Base-by-base conservation (phyloP, 2,888 invertebrate species). In the Limnephilus lunatus region DNA sequence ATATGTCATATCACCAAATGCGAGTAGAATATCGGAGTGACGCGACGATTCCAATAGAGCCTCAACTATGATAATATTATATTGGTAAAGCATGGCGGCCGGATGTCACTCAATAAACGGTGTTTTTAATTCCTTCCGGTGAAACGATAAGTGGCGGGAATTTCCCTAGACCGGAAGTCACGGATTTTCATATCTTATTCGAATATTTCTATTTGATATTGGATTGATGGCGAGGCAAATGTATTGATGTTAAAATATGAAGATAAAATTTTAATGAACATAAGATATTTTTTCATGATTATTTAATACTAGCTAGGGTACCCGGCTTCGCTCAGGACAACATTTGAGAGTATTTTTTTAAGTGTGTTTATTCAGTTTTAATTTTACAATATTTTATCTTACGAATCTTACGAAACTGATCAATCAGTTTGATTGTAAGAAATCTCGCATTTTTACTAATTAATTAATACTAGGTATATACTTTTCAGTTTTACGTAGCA, bases 91-190 rank as follows among this genome's bases (percentile, higher is more conserved):
- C 44, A 86, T 86, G 39, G 86, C 39, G 85, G 86, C 44, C 86
- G 86, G 86, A 86, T 44, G 44, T 44, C 86, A 86, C 86, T 86
- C 86, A 86, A 86, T 86, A 35, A 86, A 44, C 30, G 86, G 86
- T 86, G 86, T 86, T 86, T 86, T 39, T 86, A 35, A 35, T 86
- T 44, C 86, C 86, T 86, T 86, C 86, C 86, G 39, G 44, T 86
- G 30, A 30, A 86, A 30, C 86, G 83, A 86, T 86, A 86, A 86
- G 44, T 30, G 86, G 48, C 44, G 86, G 86, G 86, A 86, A 86
- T 39, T 39, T 35, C 25, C 32, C 35, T 32, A 35, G 48, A 44
- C 14, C 30, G 86, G 86, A 86, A 86, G 86, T 86, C n/a, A 86
- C 86, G n/a, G 86, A 86, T 86, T 86, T 86, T 86, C 86, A 44